A percentile compares a stretch with the other conserved stretches of the same genome.
phyloP scores from a whole-genome alignment of 2,888 invertebrate species.

The Morpho deidamia region DNA sequence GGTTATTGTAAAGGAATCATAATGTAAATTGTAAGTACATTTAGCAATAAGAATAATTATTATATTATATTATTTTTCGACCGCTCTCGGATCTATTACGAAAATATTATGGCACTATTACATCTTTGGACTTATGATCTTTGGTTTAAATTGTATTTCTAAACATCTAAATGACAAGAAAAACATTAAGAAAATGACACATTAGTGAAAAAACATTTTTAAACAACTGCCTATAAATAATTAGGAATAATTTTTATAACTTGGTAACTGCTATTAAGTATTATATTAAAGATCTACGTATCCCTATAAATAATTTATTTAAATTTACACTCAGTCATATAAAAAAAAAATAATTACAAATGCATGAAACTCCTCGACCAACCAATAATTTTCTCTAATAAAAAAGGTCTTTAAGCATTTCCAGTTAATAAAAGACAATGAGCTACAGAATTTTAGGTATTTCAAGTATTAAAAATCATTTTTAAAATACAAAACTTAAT shows the following conservation, averaged over 20 bases:
- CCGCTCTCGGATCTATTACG: background rate
- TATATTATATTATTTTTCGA: slow-evolving; percentile 1
- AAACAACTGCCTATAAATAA: slow-evolving; percentile 2
- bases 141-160: slow-evolving; percentile 22
- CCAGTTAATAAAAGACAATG: too few species aligned
- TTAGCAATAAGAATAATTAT: slow-evolving; percentile 2
- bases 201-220: background rate
- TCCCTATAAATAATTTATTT: slow-evolving; percentile 52
- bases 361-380: background rate
- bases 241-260: slow-evolving; percentile 30
- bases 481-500: background rate
- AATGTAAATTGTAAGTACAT: slow-evolving; percentile 18
- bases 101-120: slow-evolving; percentile 10
- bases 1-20: slow-evolving; percentile 6
- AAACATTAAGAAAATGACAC: background rate
- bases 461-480: background rate
- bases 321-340: slow-evolving; percentile 57
- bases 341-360: slow-evolving; percentile 21
- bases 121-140: slow-evolving; percentile 13
- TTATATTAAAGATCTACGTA: slow-evolving; percentile 35
- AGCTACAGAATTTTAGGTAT: too few species aligned
- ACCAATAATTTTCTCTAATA: too few species aligned
- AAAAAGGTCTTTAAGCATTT: too few species aligned
- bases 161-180: slow-evolving; percentile 2
- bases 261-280: slow-evolving; percentile 42